Evolutionary conservation across 2,113 vertebrate genomes (phyloP).

Genomic region (Lepisosteus oculatus): DNA sequence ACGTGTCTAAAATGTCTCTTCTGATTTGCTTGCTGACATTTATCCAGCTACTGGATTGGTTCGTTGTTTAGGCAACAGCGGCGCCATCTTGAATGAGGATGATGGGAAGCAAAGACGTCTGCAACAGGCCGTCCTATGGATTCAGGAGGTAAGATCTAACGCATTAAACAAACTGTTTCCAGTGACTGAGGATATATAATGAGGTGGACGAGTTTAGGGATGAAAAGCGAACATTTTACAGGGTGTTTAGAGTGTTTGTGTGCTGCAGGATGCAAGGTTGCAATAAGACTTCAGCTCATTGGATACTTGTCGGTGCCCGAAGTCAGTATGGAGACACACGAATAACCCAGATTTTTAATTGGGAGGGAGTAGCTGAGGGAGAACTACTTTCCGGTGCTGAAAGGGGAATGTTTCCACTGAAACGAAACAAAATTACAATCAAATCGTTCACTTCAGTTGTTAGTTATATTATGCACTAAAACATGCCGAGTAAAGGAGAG

Average conservation of each 20-base stretch:
- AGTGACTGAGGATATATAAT: not conserved
- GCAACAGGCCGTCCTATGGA: slow-evolving; percentile 23
- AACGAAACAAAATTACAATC: not conserved
- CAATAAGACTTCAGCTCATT: slow-evolving; percentile 77
- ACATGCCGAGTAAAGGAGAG: too few relatives aligned
- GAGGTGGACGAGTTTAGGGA: slow-evolving; percentile 8
- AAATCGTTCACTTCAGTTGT: not conserved
- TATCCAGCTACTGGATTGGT: slow-evolving; percentile 55
- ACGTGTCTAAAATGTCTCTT: slow-evolving; percentile 63
- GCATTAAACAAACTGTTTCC: slow-evolving; percentile 2
- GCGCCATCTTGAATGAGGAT: slow-evolving; percentile 59
- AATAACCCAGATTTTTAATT: slow-evolving; percentile 46
- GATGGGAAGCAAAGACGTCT: slow-evolving; percentile 31
- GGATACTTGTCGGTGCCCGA: slow-evolving; percentile 46
- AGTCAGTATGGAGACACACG: slow-evolving; percentile 65
- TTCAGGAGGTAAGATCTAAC: slow-evolving; percentile 19
- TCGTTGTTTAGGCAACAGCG: slow-evolving; percentile 47
- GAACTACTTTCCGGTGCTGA: not conserved
- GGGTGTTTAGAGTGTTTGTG: slow-evolving; percentile 25
- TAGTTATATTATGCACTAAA: too few relatives aligned
- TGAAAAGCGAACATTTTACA: slow-evolving; percentile 18
- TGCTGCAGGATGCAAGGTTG: slow-evolving; percentile 55
- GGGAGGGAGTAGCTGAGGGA: slow-evolving; percentile 25
- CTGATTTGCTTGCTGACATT: slow-evolving; percentile 49
- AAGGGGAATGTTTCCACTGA: not conserved